Evolutionary conservation across 1,140 invertebrate genomes (phyloP).

Genomic region (Oryctes rhinoceros): DNA sequence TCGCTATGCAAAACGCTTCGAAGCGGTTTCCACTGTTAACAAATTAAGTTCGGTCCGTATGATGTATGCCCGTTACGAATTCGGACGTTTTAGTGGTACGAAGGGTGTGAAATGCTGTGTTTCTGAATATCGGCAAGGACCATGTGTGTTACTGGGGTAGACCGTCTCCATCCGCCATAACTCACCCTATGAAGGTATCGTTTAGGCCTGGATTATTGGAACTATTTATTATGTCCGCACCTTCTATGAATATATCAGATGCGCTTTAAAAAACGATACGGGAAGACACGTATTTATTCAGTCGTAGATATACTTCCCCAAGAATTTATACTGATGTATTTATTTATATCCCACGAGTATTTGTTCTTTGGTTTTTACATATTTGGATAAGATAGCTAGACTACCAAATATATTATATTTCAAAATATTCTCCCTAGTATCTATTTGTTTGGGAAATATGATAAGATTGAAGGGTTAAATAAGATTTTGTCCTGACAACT

Average conservation of each 20-base stretch:
- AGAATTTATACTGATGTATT: constrained; percentile 21
- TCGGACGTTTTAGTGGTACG: background rate
- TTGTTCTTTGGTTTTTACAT: constrained; percentile 1
- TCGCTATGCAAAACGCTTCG: background rate
- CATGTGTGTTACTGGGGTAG: constrained; percentile 33
- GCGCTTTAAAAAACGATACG: constrained; percentile 23
- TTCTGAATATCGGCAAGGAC: background rate
- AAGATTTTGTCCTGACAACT: too few species aligned
- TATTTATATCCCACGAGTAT: constrained; percentile 9
- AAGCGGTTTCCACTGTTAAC: background rate
- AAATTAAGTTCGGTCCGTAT: constrained; percentile 31
- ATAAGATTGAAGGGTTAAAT: background rate
- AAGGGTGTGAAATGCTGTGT: constrained; percentile 28
- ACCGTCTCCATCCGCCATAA: constrained; percentile 35
- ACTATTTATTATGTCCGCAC: constrained; percentile 41
- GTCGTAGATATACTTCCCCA: background rate
- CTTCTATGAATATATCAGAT: constrained; percentile 39
- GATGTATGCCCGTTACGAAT: constrained; percentile 33
- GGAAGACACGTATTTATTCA: constrained; percentile 1
- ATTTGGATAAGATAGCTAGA: background rate
- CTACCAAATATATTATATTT: background rate
- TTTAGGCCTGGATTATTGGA: constrained; percentile 40
- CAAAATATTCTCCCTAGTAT: background rate
- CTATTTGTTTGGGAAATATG: background rate
- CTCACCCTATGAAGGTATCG: constrained; percentile 32